phyloP scores from a whole-genome alignment of 2,888 invertebrate species.

The Acholoe squamosa region DNA sequence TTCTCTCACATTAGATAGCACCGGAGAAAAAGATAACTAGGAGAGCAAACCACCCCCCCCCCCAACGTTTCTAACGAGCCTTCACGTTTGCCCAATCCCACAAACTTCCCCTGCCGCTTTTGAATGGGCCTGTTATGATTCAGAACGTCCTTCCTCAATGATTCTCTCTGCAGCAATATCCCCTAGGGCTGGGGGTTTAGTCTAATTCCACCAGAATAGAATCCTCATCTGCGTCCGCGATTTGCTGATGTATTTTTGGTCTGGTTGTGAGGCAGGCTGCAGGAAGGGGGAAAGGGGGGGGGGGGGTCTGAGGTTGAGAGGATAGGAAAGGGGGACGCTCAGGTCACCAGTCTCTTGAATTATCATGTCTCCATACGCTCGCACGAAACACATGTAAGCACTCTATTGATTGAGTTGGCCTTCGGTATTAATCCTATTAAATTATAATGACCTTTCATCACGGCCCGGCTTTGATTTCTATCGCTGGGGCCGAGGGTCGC shows the following conservation, averaged over 20 bases:
- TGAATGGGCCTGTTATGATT: not conserved
- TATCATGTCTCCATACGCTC: slow-evolving; percentile 40
- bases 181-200: slow-evolving; percentile 5
- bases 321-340: not conserved
- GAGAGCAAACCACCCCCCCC: not conserved
- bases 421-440: slow-evolving; percentile 51
- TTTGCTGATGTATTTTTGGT: not conserved
- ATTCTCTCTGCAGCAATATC: not conserved
- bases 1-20: not conserved
- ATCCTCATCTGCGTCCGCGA: not conserved
- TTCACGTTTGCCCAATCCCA: not conserved
- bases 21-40: not conserved
- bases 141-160: not conserved
- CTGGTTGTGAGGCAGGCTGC: not conserved
- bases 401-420: slow-evolving; percentile 43
- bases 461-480: slow-evolving; percentile 47
- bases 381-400: slow-evolving; percentile 57
- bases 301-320: not conserved
- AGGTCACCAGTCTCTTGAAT: not conserved
- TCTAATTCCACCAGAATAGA: slow-evolving; percentile 16
- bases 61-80: not conserved
- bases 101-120: not conserved
- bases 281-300: not conserved
- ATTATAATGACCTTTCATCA: slow-evolving; percentile 61
- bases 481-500: not conserved